These are phyloP conservation scores for Psettodes erumei DNA, from an alignment of 2,113 vertebrate genomes.

Conservation along the genomic window DNA sequence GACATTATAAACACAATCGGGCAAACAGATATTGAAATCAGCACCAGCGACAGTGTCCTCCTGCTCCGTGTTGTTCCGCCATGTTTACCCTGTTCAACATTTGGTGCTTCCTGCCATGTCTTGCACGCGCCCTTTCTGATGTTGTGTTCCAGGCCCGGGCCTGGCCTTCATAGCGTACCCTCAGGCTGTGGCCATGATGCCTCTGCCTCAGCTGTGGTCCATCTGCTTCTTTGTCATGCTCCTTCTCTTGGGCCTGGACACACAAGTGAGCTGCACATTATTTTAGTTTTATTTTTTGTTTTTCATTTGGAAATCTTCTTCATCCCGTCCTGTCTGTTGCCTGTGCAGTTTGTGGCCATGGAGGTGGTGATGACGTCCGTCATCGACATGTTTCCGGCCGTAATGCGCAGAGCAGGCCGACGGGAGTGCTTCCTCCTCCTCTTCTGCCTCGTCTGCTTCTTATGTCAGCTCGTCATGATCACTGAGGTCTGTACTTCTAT, in stretches of 20 bases:
- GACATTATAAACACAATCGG: background rate
- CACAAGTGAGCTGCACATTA: conserved; percentile 69
- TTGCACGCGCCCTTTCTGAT: background rate
- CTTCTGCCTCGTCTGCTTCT: conserved; percentile 78
- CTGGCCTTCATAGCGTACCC: conserved; percentile 84
- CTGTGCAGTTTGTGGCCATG: conserved; percentile 78
- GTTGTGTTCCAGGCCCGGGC: conserved; percentile 77
- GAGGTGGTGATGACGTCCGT: conserved; percentile 79
- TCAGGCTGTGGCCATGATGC: conserved; percentile 84
- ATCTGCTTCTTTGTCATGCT: conserved; percentile 83
- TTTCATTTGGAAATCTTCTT: background rate
- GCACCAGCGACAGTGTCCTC: no score
- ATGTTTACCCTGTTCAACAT: background rate
- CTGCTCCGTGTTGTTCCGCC: background rate
- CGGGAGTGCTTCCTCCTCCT: conserved; percentile 77
- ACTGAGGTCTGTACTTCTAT: conserved; percentile 77
- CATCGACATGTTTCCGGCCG: conserved; percentile 75
- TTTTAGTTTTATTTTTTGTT: background rate
- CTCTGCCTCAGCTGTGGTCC: conserved; percentile 83
- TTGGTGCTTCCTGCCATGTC: background rate
- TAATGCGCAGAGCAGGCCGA: conserved; percentile 68
- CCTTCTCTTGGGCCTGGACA: conserved; percentile 81
- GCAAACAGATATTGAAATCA: background rate
- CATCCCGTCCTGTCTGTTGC: background rate
- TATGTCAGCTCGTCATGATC: conserved; percentile 78